These are phyloP conservation scores for Congeria kusceri DNA, from an alignment of 2,888 invertebrate species.

Conservation along the genomic window DNA sequence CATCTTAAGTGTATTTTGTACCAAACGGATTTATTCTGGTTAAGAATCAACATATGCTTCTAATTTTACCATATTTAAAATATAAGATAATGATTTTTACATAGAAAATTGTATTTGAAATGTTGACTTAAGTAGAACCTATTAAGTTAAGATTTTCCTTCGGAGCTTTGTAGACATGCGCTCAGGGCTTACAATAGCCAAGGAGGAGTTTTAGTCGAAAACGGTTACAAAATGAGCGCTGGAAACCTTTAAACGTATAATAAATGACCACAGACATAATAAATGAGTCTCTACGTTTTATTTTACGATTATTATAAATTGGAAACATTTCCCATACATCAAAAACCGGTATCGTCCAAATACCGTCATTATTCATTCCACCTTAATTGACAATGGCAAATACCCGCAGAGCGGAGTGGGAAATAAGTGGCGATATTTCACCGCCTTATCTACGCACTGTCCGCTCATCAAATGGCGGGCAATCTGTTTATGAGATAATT, in stretches of 20 bases:
- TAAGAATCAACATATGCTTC: no score
- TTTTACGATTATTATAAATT: conserved; percentile 23
- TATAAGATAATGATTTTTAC: no score
- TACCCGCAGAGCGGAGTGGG: conserved; percentile 24
- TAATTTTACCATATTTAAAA: no score
- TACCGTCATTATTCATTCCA: conserved; percentile 45
- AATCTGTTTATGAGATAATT: conserved; percentile 23
- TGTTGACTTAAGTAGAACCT: no score
- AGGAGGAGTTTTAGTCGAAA: no score
- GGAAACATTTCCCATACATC: conserved; percentile 36
- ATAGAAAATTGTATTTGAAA: no score
- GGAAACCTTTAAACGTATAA: not conserved
- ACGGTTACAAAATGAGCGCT: no score
- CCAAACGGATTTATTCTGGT: no score
- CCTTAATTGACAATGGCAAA: conserved; percentile 40
- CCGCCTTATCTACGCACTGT: conserved; percentile 22
- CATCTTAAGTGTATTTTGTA: no score
- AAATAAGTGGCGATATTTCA: conserved; percentile 32
- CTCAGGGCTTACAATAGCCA: no score
- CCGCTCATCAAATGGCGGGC: conserved; percentile 43
- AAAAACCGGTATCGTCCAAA: conserved; percentile 37
- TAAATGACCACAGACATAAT: not conserved
- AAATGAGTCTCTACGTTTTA: not conserved
- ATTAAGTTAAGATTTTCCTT: no score
- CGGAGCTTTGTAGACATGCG: no score